Conservation (phyloP, 1,140 invertebrate genomes). For the Stratiolaelaps scimitus region DNA sequence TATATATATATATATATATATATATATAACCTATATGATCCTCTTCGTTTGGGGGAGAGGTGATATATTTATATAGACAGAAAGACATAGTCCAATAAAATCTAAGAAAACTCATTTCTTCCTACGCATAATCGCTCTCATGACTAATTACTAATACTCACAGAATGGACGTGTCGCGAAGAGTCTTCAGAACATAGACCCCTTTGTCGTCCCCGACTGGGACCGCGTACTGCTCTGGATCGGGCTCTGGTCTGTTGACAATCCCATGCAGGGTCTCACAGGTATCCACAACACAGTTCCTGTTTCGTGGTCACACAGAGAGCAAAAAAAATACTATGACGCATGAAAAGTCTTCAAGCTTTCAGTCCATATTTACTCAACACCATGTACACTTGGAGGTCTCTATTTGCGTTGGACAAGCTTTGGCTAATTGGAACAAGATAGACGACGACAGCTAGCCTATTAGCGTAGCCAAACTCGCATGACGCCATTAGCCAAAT, state of each 20-base stretch:
- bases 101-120: too few species aligned
- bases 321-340: neutral
- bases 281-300: neutral
- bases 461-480: too few species aligned
- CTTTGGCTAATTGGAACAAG: neutral
- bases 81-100: too few species aligned
- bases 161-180: neutral
- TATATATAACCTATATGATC: too few species aligned
- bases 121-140: neutral
- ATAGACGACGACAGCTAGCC: neutral
- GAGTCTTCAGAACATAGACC: neutral
- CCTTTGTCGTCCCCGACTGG: neutral
- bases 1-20: too few species aligned
- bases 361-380: too few species aligned
- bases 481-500: too few species aligned
- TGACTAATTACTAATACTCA: neutral
- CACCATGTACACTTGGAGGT: too few species aligned
- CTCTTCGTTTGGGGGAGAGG: too few species aligned
- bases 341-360: slow-evolving; percentile 5
- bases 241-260: neutral
- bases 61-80: too few species aligned
- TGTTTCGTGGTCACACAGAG: neutral
- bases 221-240: neutral
- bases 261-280: neutral
- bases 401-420: too few species aligned